These are phyloP conservation scores for Cyprinella venusta DNA, from an alignment of 2,797 vertebrate genomes.

Conservation along the genomic window DNA sequence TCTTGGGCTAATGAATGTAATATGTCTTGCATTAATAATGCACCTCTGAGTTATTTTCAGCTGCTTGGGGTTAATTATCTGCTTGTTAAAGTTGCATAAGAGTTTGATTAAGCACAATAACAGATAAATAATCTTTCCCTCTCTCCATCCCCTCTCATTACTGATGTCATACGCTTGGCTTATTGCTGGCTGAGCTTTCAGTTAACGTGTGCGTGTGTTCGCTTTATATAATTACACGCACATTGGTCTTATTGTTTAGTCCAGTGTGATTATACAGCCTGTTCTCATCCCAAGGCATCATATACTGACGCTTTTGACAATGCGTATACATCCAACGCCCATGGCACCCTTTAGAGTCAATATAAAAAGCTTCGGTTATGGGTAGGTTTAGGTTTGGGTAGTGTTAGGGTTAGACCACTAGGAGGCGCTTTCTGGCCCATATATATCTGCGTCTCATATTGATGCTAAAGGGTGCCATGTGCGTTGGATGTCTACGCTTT, in stretches of 20 bases:
- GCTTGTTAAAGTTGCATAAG: conserved; percentile 67
- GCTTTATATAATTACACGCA: conserved; percentile 5
- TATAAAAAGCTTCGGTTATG: too few species aligned
- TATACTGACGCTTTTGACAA: too few species aligned
- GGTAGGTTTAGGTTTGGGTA: too few species aligned
- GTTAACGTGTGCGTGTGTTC: not conserved
- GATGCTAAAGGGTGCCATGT: too few species aligned
- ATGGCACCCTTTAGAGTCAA: too few species aligned
- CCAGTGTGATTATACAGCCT: not conserved
- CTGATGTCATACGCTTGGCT: conserved; percentile 36
- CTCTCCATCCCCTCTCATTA: conserved; percentile 49
- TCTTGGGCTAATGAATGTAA: conserved; percentile 57
- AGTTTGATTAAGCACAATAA: conserved; percentile 57
- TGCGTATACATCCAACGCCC: too few species aligned
- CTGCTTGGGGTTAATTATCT: conserved; percentile 63
- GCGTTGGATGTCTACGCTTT: too few species aligned
- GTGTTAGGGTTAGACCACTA: too few species aligned
- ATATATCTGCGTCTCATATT: too few species aligned
- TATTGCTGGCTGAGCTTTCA: conserved; percentile 4
- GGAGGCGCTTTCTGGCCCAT: too few species aligned
- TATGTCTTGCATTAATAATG: conserved; percentile 63
- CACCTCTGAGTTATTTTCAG: conserved; percentile 57
- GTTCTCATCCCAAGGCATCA: too few species aligned
- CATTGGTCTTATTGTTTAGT: conserved; percentile 1
- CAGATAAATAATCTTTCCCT: conserved; percentile 57